Base-by-base conservation (phyloP, 2,113 vertebrate genomes). In the Oncorhynchus kisutch region DNA sequence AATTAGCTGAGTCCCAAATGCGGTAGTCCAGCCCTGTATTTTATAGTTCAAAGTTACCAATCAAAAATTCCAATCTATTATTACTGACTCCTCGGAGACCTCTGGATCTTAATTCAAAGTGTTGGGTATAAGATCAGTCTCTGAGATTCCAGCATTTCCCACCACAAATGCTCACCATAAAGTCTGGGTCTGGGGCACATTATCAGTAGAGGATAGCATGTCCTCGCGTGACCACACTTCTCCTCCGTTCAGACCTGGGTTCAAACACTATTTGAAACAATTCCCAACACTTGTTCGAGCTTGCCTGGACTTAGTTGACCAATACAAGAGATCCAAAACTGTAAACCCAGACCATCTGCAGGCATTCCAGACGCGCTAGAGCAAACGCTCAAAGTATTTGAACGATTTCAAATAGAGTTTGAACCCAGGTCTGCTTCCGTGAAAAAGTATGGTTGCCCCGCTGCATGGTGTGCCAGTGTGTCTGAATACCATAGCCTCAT, bases 141-240 rank as follows among this genome's bases (percentile, higher is more conserved):
- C 34, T 34, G 67, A 34, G 31, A 69, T 69, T 45, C 45, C 67
- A 68, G 29, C 2, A 4, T 22, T 49, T 70, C 22, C 18, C 45
- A 49, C 39, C 67, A 48, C 68, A 70, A 29, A 68, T 34, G 18
- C 66, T 34, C 31, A 34, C 67, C 31, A 68, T 27, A 27, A 27
- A n/a, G 14, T 67, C 65, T 70, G n/a, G 20, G 68, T 49, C 68
- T 70, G 68, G 68, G 34, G 11, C 39, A 48, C n/a, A n/a, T 49
- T 49, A 70, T 24, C 68, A 49, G 68, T 14, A 20, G 27, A 67
- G 65, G 27, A 25, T 27, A 16, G 24, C 24, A 34, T 39, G 29
- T 68, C 67, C 29, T n/a, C 31, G 7, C 7, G 14, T 68, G 27
- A 31, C 67, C 67, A 68, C 29, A 12, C 25, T n/a, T 45, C 8